Evolutionary conservation across 2,888 invertebrate genomes (phyloP).

Genomic region (Caenorhabditis drosophilae): DNA sequence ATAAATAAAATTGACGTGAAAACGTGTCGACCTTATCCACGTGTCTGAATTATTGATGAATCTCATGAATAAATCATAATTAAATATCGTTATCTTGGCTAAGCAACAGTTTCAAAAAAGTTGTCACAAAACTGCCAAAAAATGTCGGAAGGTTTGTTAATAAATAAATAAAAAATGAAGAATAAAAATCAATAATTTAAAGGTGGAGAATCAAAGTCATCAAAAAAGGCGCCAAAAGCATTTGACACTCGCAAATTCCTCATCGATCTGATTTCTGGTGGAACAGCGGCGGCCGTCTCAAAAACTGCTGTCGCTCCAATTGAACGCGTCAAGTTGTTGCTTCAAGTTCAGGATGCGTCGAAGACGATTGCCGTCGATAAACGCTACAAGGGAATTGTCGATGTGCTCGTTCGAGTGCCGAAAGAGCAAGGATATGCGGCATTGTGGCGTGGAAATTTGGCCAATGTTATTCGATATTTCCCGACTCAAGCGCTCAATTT

Average conservation of each 20-base stretch:
- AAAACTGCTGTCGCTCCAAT: conserved; percentile 94
- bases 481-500: conserved; percentile 93
- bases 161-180: background rate
- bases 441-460: conserved; percentile 71
- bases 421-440: conserved; percentile 69
- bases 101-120: background rate
- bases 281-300: conserved; percentile 80
- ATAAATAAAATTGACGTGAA: no score
- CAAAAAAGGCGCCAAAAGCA: conserved; percentile 37
- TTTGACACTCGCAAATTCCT: conserved; percentile 60
- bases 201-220: conserved; percentile 32
- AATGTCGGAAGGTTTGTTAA: conserved; percentile 35
- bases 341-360: conserved; percentile 63
- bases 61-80: no score
- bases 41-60: no score
- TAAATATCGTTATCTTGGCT: no score
- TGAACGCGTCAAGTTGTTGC: conserved; percentile 81
- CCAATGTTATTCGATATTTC: conserved; percentile 76
- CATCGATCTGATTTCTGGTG: conserved; percentile 59
- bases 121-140: conserved; percentile 6
- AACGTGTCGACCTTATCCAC: no score
- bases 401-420: conserved; percentile 60
- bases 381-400: conserved; percentile 65
- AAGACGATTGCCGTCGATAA: conserved; percentile 58
- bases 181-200: conserved; percentile 1